phyloP scores from a whole-genome alignment of 2,113 vertebrate genomes.

The Lathamus discolor region DNA sequence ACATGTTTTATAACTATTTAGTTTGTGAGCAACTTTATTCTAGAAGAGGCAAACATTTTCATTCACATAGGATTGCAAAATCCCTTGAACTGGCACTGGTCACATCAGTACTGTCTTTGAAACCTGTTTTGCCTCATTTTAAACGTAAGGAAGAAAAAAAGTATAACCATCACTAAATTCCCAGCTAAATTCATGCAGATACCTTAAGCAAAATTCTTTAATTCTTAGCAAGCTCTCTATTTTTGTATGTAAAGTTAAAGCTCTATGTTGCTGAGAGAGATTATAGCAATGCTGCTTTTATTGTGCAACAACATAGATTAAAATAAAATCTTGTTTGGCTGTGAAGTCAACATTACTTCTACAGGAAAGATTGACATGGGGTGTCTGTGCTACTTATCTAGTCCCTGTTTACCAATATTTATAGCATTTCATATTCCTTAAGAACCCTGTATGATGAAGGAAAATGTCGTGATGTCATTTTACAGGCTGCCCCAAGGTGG shows the following conservation, averaged over 20 bases:
- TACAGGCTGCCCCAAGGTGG: neutral
- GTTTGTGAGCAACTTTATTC: neutral
- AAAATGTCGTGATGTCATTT: neutral
- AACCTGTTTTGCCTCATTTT: neutral
- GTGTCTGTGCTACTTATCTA: neutral
- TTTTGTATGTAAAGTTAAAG: neutral
- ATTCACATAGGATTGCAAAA: neutral
- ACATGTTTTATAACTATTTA: neutral
- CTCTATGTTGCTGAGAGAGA: neutral
- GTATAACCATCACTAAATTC: neutral
- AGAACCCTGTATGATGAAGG: neutral
- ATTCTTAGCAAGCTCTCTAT: neutral
- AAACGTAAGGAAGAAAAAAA: neutral
- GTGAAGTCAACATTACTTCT: neutral
- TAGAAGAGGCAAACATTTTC: neutral
- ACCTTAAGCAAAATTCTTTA: neutral
- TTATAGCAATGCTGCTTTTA: neutral
- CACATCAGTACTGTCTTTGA: neutral
- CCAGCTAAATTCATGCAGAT: neutral
- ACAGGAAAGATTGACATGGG: neutral
- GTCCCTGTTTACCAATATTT: neutral
- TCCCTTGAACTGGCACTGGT: neutral
- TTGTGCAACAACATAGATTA: neutral
- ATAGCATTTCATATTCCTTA: neutral
- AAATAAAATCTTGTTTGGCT: neutral